Percentiles rank a stretch among this genome's conserved stretches.
Evolutionary conservation across 2,888 invertebrate genomes (phyloP).

Genomic region (Alloscopus bannaensis): DNA sequence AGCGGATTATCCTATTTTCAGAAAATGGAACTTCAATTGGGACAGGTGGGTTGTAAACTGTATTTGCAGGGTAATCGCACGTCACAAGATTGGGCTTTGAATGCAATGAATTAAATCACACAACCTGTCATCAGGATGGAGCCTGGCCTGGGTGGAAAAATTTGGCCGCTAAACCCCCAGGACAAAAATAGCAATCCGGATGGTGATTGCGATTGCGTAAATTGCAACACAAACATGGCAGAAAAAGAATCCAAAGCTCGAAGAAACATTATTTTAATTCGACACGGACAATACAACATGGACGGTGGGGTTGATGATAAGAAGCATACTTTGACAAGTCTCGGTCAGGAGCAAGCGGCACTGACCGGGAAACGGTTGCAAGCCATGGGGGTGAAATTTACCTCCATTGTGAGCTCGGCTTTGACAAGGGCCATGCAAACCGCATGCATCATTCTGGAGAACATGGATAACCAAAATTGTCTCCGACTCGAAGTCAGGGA

Average conservation of each 20-base stretch:
- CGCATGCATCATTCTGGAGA: conserved; percentile 86
- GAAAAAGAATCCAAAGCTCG: conserved; percentile 78
- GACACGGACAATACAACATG: conserved; percentile 96
- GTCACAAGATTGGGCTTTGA: neutral
- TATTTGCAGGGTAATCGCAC: too few species aligned
- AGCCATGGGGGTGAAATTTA: conserved; percentile 86
- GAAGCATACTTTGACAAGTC: conserved; percentile 80
- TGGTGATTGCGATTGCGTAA: conserved; percentile 80
- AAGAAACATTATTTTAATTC: conserved; percentile 89
- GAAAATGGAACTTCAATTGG: conserved; percentile 92
- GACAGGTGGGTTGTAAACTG: conserved; percentile 82
- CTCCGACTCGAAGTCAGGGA: conserved; percentile 77
- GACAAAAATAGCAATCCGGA: conserved; percentile 75
- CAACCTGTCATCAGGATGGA: conserved; percentile 23
- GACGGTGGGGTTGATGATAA: conserved; percentile 84
- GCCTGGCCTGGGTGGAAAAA: conserved; percentile 3
- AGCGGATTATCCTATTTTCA: conserved; percentile 30
- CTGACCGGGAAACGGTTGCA: conserved; percentile 88
- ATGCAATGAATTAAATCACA: neutral
- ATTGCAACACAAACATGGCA: too few species aligned
- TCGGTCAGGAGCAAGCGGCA: conserved; percentile 88
- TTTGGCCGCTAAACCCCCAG: too few species aligned
- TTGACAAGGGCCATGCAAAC: conserved; percentile 97
- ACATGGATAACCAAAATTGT: conserved; percentile 77
- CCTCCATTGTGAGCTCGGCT: conserved; percentile 88